Evolutionary conservation across 1,140 invertebrate genomes (phyloP).

Genomic region (Plodia interpunctella): DNA sequence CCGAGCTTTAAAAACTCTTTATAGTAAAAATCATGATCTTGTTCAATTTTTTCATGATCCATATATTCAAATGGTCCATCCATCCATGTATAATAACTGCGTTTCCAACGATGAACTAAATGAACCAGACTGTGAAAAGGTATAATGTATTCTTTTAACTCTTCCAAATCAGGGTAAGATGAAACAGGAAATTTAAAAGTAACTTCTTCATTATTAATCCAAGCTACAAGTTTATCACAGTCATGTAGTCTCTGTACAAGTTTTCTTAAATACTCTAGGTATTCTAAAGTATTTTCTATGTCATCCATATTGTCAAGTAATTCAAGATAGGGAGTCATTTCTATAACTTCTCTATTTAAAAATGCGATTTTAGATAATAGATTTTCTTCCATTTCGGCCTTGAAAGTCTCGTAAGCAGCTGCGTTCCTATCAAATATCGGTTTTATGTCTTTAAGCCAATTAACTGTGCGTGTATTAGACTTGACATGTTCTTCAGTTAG

Average conservation of each 20-base stretch:
- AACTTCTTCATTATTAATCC: constrained; percentile 94
- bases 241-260: constrained; percentile 86
- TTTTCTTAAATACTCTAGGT: constrained; percentile 83
- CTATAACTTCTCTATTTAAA: constrained; percentile 83
- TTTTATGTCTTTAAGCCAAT: constrained; percentile 85
- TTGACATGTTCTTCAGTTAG: constrained; percentile 82
- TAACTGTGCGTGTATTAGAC: constrained; percentile 82
- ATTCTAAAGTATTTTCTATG: constrained; percentile 79
- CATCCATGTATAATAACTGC: constrained; percentile 90
- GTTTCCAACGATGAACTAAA: constrained; percentile 83
- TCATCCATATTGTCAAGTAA: constrained; percentile 85
- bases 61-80: constrained; percentile 93
- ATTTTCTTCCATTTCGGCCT: constrained; percentile 88
- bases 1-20: constrained; percentile 87
- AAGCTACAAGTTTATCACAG: constrained; percentile 84
- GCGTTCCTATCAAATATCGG: constrained; percentile 85
- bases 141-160: constrained; percentile 82
- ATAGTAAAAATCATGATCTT: constrained; percentile 83
- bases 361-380: constrained; percentile 82
- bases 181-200: constrained; percentile 89
- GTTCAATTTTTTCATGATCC: constrained; percentile 84
- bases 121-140: constrained; percentile 83
- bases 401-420: constrained; percentile 85
- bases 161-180: constrained; percentile 85
- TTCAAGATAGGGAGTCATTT: constrained; percentile 82